Evolutionary conservation across 2,113 vertebrate genomes (phyloP), one percentile per base, ranked within the genome.

Genomic region (Lates calcarifer): DNA sequence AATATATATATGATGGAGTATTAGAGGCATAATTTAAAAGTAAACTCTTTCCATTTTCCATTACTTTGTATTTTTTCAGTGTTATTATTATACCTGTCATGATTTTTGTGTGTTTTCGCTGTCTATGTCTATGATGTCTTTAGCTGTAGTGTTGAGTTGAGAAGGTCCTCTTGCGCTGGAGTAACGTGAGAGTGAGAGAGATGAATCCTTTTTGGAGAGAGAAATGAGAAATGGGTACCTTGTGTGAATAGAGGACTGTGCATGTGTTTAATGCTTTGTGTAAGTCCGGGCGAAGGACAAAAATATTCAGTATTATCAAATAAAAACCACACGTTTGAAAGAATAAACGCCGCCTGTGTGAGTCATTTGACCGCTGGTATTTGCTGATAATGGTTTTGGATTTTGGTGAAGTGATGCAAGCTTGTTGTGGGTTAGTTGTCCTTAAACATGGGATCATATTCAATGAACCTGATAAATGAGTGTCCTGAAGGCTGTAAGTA

Each of bases 271-370:
- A 95, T 90, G 94, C 95, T 96, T 96, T 96, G 94, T 97, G 95
- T 95, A 96, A 87, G 94, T 96, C 94, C 91, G 37, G 94, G 81
- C 93, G 79, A 91, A 94, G 95, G 94, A 96, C 94, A 95, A 76
- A 96, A 97, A 95, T 96, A 97, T 96, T 96, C 95, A 94, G 88
- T 97, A 96, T 97, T 97, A 97, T 95, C 95, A 94, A 96, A 95
- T 94, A 95, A 94, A 95, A 89, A 83, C 31, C 80, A 91, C 86
- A 92, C n/a, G 56, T 92, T 92, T 93, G 83, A 93, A 92, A 93
- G 78, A 90, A 84, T n/a, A 18, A 68, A 22, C 1, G 2, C 24
- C 26, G 22, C 60, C 47, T 62, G 20, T 56, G 73, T 86, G 79
- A 67, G 17, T 85, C 63, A 57, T 53, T 70, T 80, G 24, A 17